phyloP scores from a whole-genome alignment of 2,888 invertebrate species.

The Argyresthia albistria region DNA sequence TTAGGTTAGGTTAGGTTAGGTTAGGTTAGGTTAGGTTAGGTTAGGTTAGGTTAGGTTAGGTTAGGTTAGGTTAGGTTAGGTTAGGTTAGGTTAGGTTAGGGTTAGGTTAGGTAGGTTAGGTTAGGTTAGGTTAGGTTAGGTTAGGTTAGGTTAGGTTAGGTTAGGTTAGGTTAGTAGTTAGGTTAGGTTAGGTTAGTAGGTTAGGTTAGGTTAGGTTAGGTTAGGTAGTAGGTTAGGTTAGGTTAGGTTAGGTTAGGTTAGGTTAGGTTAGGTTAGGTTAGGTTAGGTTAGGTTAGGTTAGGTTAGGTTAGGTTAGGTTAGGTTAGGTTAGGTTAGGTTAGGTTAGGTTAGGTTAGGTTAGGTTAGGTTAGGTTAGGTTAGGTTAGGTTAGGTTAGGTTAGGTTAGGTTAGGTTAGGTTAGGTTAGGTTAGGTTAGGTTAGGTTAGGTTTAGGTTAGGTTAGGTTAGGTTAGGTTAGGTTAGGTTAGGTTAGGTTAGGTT shows the following conservation, averaged over 20 bases:
- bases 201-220: too few relatives aligned
- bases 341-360: conserved; percentile 11
- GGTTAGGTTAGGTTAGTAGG: conserved; percentile 5
- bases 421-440: conserved; percentile 6
- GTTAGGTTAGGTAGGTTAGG: conserved; percentile 6
- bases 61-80: conserved; percentile 6
- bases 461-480: conserved; percentile 17
- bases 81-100: conserved; percentile 6
- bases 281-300: not conserved
- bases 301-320: conserved; percentile 7
- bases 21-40: conserved; percentile 6
- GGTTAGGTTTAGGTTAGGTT: conserved; percentile 18
- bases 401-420: conserved; percentile 12
- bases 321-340: conserved; percentile 10
- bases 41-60: conserved; percentile 7
- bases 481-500: conserved; percentile 16
- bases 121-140: conserved; percentile 6
- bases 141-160: conserved; percentile 7
- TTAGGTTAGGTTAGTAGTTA: conserved; percentile 6
- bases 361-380: conserved; percentile 10
- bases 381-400: conserved; percentile 8
- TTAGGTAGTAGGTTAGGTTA: conserved; percentile 3
- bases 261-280: conserved; percentile 6
- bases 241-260: conserved; percentile 6
- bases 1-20: conserved; percentile 3